Percentiles rank a stretch among this genome's conserved stretches.
These are phyloP conservation scores for Nestor notabilis DNA, from an alignment of 2,113 vertebrate genomes.

Conservation along the genomic window DNA sequence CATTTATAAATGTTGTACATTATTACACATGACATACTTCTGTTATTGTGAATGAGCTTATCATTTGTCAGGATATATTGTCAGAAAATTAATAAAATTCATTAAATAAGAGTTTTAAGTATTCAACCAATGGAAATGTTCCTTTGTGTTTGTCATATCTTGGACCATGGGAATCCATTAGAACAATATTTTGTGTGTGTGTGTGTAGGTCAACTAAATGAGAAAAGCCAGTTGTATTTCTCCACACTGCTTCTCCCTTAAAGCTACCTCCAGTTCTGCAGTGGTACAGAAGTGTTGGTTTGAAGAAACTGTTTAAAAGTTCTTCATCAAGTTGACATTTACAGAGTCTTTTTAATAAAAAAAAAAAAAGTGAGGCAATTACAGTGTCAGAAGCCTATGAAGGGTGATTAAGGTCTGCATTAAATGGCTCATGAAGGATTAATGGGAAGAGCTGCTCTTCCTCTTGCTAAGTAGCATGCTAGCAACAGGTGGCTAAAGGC, in stretches of 20 bases:
- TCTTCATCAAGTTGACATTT: background rate
- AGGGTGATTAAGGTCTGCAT: background rate
- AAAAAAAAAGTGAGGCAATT: background rate
- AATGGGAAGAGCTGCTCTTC: background rate
- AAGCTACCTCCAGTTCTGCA: background rate
- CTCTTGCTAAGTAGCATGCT: background rate
- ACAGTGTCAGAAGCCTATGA: background rate
- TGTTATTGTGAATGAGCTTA: background rate
- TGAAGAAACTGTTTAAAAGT: background rate
- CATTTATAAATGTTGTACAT: background rate
- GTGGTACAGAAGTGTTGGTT: background rate
- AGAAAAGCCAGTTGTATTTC: background rate
- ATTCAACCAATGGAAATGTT: background rate
- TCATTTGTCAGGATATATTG: accelerated
- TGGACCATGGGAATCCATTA: background rate
- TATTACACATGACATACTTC: background rate
- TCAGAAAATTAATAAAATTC: background rate
- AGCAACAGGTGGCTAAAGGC: background rate
- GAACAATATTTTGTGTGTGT: background rate
- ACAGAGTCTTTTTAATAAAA: background rate
- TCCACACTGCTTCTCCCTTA: background rate
- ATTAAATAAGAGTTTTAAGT: background rate
- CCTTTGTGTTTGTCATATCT: background rate
- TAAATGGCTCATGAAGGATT: background rate
- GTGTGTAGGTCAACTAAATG: background rate